Base-by-base conservation (phyloP, 2,888 invertebrate genomes). In the Lagria hirta region DNA sequence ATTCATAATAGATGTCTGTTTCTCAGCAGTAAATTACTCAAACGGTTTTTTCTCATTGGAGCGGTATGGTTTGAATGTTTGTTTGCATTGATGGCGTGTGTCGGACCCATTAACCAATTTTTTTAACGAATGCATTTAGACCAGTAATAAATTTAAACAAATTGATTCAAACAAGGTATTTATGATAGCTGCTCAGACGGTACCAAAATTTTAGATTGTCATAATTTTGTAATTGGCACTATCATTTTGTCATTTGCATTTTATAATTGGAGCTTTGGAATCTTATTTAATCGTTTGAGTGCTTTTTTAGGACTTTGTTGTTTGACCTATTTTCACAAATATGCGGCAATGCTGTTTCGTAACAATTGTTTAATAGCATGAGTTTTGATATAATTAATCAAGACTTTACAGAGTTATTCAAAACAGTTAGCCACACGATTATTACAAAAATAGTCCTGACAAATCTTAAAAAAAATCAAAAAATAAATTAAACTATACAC, bases 41-140 rank as follows among this genome's bases (percentile, higher is more conserved):
- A 13, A 15, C 20, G 21, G 34, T 26, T 20, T 20, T 36, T 36
- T 36, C 17, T 20, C 35, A 23, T 30, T n/a, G n/a, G 17, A 30
- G n/a, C 4, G n/a, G n/a, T n/a, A n/a, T n/a, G n/a, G n/a, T n/a
- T n/a, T n/a, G 17, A 35, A 16, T 32, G 29, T n/a, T n/a, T 32
- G 32, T 20, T 32, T 35, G 35, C 35, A 17, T 35, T 17, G 27
- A 18, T 37, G 37, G 28, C 37, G 28, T 37, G 37, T 37, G 37
- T 27, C 37, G 10, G 28, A 36, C 36, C 37, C 37, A 37, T 37
- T 37, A 37, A 28, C 37, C 37, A 36, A 36, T 34, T 34, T 34
- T n/a, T 34, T 16, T 23, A 34, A 34, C 34, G 23, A 34, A 34
- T 27, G 36, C 27, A 36, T 36, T 36, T 36, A 10, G 35, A 27